phyloP scores from a whole-genome alignment of 2,797 vertebrate species.

The Oreonectes daqikongensis region DNA sequence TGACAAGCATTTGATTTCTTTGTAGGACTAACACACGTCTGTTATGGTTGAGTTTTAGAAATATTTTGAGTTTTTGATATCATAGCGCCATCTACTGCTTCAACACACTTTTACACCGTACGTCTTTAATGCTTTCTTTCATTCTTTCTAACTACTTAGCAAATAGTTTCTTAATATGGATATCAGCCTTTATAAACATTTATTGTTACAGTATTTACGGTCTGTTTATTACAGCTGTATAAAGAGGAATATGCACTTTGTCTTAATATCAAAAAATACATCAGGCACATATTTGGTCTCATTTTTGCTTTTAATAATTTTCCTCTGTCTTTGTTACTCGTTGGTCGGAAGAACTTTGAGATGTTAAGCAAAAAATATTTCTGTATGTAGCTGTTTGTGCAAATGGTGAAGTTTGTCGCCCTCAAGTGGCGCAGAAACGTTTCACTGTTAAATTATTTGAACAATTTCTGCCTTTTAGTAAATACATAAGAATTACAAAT shows the following conservation, averaged over 20 bases:
- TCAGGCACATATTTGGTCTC: too few species aligned
- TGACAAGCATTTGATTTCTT: neutral
- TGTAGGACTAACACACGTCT: neutral
- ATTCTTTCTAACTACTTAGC: neutral
- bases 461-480: too few species aligned
- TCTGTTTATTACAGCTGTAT: neutral
- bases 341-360: too few species aligned
- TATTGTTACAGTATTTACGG: neutral
- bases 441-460: neutral
- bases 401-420: slow-evolving; percentile 9
- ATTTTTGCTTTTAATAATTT: too few species aligned
- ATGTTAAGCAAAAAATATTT: too few species aligned
- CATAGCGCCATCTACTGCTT: slow-evolving; percentile 20
- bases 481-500: too few species aligned
- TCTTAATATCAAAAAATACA: too few species aligned
- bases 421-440: neutral
- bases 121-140: neutral
- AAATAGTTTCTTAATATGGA: neutral
- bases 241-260: too few species aligned
- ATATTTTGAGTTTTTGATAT: neutral
- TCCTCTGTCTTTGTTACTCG: too few species aligned
- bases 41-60: neutral
- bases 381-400: too few species aligned
- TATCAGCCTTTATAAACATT: neutral
- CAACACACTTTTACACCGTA: neutral